Evolutionary conservation across 1,140 invertebrate genomes (phyloP), one percentile per base, ranked within the genome.

Genomic region (Oryctes rhinoceros): DNA sequence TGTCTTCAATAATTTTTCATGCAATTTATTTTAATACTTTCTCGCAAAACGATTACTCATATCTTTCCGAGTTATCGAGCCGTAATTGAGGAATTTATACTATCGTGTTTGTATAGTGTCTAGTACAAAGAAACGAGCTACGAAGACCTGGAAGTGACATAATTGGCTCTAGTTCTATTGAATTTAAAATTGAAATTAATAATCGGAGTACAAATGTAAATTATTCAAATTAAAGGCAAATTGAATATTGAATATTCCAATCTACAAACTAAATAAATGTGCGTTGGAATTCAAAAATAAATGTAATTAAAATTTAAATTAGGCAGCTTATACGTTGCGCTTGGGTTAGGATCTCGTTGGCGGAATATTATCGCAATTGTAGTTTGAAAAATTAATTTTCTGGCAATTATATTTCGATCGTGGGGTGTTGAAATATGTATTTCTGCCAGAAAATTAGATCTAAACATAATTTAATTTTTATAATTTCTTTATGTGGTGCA

Each of bases 291-390:
- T 71, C 24, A 71, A 71, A 71, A 71, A 71, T 71, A 71, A 71
- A 71, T 24, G 65, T 35, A 71, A 71, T 71, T 71, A 71, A 71
- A 71, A 71, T 71, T 71, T 71, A 35, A 71, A 71, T 71, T 71
- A 71, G 65, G 20, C 13, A 11, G 65, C 24, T 71, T 13, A 71
- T 71, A 71, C 20, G 35, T 35, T 7, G 20, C 7, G 7, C 1
- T n/a, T 20, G 13, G 53, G 30, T 71, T 9, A 11, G 24, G 18
- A 30, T 71, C 65, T 7, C 20, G 9, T 18, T 0, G 10, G 9
- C 65, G 24, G 37, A 35, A 71, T 71, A 71, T 35, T 71, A 37
- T 71, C 20, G 13, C 35, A 71, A 30, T 71, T 71, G 20, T 9
- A 24, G 18, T 71, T 30, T 30, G 0, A 37, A 71, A 71, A 35